Base-by-base conservation (phyloP, 2,888 invertebrate species). In the Ochlodes sylvanus region DNA sequence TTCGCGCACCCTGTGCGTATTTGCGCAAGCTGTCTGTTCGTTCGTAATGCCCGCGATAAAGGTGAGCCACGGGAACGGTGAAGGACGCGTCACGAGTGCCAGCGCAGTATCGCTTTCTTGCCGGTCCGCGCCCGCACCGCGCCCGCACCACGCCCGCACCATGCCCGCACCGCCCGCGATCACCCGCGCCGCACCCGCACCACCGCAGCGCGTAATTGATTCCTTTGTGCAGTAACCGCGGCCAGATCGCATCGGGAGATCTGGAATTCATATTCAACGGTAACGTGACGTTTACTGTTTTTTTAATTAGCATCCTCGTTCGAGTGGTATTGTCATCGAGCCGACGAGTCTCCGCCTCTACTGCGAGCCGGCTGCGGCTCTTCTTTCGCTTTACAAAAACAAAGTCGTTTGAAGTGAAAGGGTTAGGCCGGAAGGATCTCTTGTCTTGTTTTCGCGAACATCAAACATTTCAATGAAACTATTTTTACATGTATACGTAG, bases 201-300 rank as follows among this genome's bases (percentile, higher is more conserved):
- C 27, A 27, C 76, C 77, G 78, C 78, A 77, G 75, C 77, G 74
- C 75, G 76, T 90, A 92, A 92, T 90, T 89, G 90, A 90, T 92
- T 91, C 91, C 85, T 92, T 92, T 92, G 92, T 90, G 81, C 74
- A 72, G 78, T 86, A 85, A 88, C 87, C 84, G 87, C 87, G 85
- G 80, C 77, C 85, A 84, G 86, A 85, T 85, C 87, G 82, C 88
- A 85, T 85, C 86, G 77, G 75, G 73, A 69, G 75, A 77, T 77
- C 76, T 77, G 69, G 73, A 83, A 80, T 84, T 79, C 85, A 83
- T 82, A 85, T 87, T 86, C 86, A 85, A 79, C 81, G 79, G 82
- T 81, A 78, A 79, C 77, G 78, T 84, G 84, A 83, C 85, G 81
- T 79, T 84, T 81, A 81, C 79, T 78, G 79, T 78, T 77, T 73